Base-by-base conservation (phyloP, 2,797 vertebrate genomes). In the Cirrhinus mrigala region DNA sequence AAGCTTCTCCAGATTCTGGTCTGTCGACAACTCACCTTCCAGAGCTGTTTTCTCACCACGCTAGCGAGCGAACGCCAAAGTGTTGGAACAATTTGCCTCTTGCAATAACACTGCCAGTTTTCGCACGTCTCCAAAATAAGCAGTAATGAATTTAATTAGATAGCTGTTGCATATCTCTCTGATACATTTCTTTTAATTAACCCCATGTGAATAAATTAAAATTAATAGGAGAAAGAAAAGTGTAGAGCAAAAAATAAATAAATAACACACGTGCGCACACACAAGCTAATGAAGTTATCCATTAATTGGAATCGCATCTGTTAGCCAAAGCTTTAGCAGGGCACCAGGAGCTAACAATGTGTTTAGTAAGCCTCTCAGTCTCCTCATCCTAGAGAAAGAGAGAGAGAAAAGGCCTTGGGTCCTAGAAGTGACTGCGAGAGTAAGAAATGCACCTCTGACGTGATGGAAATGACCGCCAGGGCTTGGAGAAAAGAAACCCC, bases 131-230 rank as follows among this genome's bases (percentile, higher is more conserved):
- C 92, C 83, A 84, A 92, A 94, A 94, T 90, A 93, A 92, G 92
- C 93, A 89, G 91, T 94, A 94, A 94, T 94, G 93, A 94, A 95
- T 95, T 95, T 95, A 95, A 96, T 96, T 95, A 95, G 93, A 94
- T 95, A 93, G 93, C 94, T 94, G 94, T 95, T 96, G 92, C 94
- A 94, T 94, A 94, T 95, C 92, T 94, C 92, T 92, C 92, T 93
- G 94, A 95, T 95, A 94, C 93, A 94, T 94, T 96, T 95, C 90
- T 95, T 95, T 96, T 96, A 96, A 96, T 96, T 96, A 96, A 95
- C 94, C 95, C 95, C 95, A 95, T 95, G 94, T 95, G 95, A 96
- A 95, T 96, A 95, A 95, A 95, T 96, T 94, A 95, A 95, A 96
- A 95, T 94, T 95, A 96, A 94, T 94, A 94, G 92, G 93, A 93